Evolutionary conservation across 2,888 invertebrate species (phyloP).

Genomic region (Cryptophagus acutangulus): DNA sequence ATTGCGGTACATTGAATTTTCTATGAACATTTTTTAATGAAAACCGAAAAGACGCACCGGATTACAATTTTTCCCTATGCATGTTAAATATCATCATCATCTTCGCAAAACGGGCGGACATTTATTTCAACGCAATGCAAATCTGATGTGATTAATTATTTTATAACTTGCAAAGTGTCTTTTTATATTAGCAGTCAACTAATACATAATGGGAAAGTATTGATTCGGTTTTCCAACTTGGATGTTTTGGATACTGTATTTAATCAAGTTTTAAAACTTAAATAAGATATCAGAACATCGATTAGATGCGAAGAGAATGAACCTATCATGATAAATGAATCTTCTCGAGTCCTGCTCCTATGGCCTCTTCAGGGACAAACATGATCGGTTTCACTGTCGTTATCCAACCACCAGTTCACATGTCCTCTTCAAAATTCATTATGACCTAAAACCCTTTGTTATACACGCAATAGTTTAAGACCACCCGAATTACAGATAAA

Average conservation of each 20-base stretch:
- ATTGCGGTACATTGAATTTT: background rate
- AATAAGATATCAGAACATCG: conserved; percentile 16
- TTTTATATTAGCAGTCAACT: too few species aligned
- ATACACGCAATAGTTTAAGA: too few species aligned
- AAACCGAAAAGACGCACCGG: background rate
- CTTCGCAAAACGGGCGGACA: too few species aligned
- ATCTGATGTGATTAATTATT: too few species aligned
- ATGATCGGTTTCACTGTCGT: conserved; percentile 2
- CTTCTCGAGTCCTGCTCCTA: conserved; percentile 9
- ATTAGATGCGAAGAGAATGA: conserved; percentile 15
- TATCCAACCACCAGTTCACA: background rate
- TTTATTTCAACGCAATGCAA: too few species aligned
- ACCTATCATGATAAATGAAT: conserved; percentile 20
- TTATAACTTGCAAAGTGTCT: too few species aligned
- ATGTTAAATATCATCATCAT: too few species aligned
- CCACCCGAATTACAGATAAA: too few species aligned
- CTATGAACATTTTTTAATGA: conserved; percentile 1
- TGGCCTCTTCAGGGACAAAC: conserved; percentile 11
- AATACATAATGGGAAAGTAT: conserved; percentile 8
- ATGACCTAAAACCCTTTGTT: too few species aligned
- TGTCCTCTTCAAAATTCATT: conserved; percentile 6
- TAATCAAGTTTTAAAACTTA: conserved; percentile 14
- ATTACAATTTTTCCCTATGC: too few species aligned
- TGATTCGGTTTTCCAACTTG: conserved; percentile 8
- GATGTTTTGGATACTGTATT: conserved; percentile 4